Base-by-base conservation (phyloP, 2,888 invertebrate species). In the Lampropteryx suffumata region DNA sequence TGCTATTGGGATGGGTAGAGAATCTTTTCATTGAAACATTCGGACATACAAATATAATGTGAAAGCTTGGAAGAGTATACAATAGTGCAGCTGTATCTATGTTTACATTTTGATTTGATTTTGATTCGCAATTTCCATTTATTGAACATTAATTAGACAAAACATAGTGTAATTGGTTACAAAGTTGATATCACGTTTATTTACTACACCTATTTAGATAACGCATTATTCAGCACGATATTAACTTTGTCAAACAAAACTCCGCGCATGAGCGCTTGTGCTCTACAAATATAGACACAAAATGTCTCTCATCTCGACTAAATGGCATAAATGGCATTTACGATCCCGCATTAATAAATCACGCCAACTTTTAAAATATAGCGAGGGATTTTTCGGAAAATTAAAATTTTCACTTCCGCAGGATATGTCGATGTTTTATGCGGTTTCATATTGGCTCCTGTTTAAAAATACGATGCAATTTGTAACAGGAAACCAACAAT, bases 261-360 rank as follows among this genome's bases (percentile, higher is more conserved):
- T 11, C 5, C 4, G 4, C 8, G n/a, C 8, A 14, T 8, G 1
- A 26, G n/a, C 26, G 12, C 50, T 55, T 26, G 36, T 40, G 58
- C 67, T 73, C 5, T 11, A 76, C 62, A 67, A 71, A 64, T 57
- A 59, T 62, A 60, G 57, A 64, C 63, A 64, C 44, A 60, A 71
- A 71, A 75, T 76, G 73, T 73, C 66, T 71, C 72, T 68, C 77
- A 71, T 76, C 68, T 71, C 71, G 62, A 67, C 69, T 79, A 78
- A 80, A 80, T 72, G 73, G 59, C 69, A 73, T 79, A 79, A 79
- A 82, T 76, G 73, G 69, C 76, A 72, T 81, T 80, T 74, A 76
- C 73, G 73, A 69, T 65, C 67, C 67, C 64, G 75, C 76, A 79
- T 76, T 76, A 82, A 85, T 87, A 86, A 85, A 85, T 86, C 82